Evolutionary conservation across 2,888 invertebrate species (phyloP).

Genomic region (Nowickia ferox): DNA sequence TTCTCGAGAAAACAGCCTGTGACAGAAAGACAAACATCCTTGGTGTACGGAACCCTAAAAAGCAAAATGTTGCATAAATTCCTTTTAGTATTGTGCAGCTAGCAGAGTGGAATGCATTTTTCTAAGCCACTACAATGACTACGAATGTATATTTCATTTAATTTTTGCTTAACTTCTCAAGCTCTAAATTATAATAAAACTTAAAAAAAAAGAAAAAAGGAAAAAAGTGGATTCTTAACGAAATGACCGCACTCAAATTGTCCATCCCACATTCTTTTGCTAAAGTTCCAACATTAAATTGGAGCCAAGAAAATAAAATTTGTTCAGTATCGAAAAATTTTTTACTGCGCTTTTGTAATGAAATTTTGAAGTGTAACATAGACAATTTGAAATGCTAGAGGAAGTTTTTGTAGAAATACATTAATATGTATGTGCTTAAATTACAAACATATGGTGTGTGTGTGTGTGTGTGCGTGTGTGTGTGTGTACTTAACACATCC

Average conservation of each 20-base stretch:
- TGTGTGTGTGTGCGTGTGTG: too few species aligned
- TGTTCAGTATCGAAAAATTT: conserved; percentile 18
- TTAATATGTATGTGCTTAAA: neutral
- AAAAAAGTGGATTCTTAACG: neutral
- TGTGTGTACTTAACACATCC: too few species aligned
- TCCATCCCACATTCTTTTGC: neutral
- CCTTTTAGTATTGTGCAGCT: too few species aligned
- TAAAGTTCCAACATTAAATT: conserved; percentile 4
- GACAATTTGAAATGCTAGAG: conserved; percentile 59
- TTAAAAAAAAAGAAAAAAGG: neutral
- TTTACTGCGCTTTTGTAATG: conserved; percentile 46
- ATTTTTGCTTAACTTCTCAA: neutral
- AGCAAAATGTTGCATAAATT: too few species aligned
- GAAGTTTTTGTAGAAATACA: conserved; percentile 36
- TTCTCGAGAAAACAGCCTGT: too few species aligned
- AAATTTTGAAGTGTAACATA: conserved; percentile 58
- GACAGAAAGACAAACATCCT: too few species aligned
- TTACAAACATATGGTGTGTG: neutral
- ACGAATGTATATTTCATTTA: too few species aligned
- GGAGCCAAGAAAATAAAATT: conserved; percentile 5
- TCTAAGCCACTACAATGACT: too few species aligned
- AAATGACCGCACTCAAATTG: neutral
- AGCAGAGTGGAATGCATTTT: too few species aligned
- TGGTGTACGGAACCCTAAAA: too few species aligned
- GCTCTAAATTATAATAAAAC: neutral